phyloP scores from a whole-genome alignment of 35 echinoderm and acorn worm genomes.

The Diadema setosum region DNA sequence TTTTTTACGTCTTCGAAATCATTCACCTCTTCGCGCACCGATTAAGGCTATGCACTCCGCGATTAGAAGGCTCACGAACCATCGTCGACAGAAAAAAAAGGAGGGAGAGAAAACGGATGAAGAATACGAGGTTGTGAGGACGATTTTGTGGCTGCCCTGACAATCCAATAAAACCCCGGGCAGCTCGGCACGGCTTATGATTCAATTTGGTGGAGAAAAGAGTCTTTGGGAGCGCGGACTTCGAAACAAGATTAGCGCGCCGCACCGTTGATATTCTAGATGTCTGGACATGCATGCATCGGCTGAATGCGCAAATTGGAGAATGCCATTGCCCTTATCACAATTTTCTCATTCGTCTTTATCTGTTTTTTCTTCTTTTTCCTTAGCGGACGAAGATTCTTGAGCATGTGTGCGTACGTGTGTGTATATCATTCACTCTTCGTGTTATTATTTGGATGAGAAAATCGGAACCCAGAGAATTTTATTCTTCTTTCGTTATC shows the following conservation, averaged over 20 bases:
- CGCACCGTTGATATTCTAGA: neutral
- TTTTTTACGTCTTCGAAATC: neutral
- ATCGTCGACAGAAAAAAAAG: neutral
- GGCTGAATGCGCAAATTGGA: neutral
- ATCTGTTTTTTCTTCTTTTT: no score
- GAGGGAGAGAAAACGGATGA: neutral
- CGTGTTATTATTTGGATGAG: no score
- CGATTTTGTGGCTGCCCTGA: neutral
- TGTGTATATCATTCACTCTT: no score
- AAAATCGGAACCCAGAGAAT: no score
- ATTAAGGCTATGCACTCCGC: neutral
- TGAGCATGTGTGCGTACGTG: no score
- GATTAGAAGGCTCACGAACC: neutral
- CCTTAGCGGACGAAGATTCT: no score
- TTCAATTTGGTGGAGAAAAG: neutral
- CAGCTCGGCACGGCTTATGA: conserved; percentile 13
- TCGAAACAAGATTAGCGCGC: neutral
- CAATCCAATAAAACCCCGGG: conserved; percentile 26
- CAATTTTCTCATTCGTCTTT: no score
- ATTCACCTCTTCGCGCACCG: neutral
- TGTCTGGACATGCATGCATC: neutral
- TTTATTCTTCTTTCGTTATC: no score
- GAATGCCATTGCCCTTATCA: neutral
- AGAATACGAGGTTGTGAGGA: neutral
- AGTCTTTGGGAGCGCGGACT: no score